phyloP scores from a whole-genome alignment of 1,140 invertebrate genomes.

The Drosophila lowei region DNA sequence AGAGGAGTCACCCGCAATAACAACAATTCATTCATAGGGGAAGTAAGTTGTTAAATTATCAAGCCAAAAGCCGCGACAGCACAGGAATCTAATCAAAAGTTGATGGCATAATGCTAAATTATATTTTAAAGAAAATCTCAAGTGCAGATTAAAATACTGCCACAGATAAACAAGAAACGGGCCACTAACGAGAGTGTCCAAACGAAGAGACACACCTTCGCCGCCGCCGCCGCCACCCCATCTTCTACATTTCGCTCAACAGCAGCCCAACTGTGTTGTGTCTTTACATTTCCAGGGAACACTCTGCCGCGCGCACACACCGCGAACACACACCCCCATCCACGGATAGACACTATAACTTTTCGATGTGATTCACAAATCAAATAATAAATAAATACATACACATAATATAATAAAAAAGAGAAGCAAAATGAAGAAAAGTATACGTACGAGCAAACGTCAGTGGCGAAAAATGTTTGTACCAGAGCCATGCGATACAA shows the following conservation, averaged over 20 bases:
- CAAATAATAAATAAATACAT: slow-evolving; percentile 67
- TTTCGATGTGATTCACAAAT: slow-evolving; percentile 74
- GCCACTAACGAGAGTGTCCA: slow-evolving; percentile 32
- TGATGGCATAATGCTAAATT: slow-evolving; percentile 62
- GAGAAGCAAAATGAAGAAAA: slow-evolving; percentile 43
- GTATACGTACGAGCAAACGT: slow-evolving; percentile 30
- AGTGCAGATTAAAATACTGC: slow-evolving; percentile 74
- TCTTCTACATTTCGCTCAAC: slow-evolving; percentile 4
- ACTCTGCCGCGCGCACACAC: slow-evolving; percentile 34
- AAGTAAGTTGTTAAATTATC: slow-evolving; percentile 75
- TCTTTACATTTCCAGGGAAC: slow-evolving; percentile 70
- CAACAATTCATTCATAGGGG: slow-evolving; percentile 50
- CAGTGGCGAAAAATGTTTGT: slow-evolving; percentile 76
- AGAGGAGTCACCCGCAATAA: slow-evolving; percentile 34
- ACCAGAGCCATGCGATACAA: slow-evolving; percentile 70
- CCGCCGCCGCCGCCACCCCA: not conserved
- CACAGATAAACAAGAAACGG: slow-evolving; percentile 66
- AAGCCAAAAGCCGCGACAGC: slow-evolving; percentile 35
- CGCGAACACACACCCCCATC: slow-evolving; percentile 23
- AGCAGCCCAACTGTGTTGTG: slow-evolving; percentile 45
- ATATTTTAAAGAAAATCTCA: slow-evolving; percentile 56
- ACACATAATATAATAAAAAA: slow-evolving; percentile 44
- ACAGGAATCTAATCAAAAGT: slow-evolving; percentile 61
- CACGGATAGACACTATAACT: slow-evolving; percentile 22
- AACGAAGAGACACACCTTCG: slow-evolving; percentile 56